A percentile compares a stretch with the other conserved stretches of the same genome.
Evolutionary conservation across 2,888 invertebrate genomes (phyloP).

Genomic region (Drosophila testacea): DNA sequence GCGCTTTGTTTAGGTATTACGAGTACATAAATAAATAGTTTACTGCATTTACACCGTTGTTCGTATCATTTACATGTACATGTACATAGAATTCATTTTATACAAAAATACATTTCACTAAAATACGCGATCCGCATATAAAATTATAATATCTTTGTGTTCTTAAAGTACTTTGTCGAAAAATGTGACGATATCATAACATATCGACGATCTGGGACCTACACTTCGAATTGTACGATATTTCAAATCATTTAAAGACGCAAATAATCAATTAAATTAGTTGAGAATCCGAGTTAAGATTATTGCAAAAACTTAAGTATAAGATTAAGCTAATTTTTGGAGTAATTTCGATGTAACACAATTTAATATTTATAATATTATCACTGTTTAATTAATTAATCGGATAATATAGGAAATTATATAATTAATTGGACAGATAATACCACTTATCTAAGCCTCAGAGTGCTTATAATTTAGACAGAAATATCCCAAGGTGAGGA

Average conservation of each 20-base stretch:
- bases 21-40: conserved; percentile 49
- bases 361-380: conserved; percentile 22
- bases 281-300: background rate
- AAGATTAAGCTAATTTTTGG: background rate
- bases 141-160: conserved; percentile 67
- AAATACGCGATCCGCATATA: conserved; percentile 70
- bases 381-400: conserved; percentile 14
- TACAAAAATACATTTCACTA: conserved; percentile 81
- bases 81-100: conserved; percentile 54
- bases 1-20: conserved; percentile 51
- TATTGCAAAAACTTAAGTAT: background rate
- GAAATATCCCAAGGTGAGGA: conserved; percentile 1
- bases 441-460: background rate
- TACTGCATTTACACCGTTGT: conserved; percentile 42
- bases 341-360: conserved; percentile 3
- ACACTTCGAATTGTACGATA: conserved; percentile 7
- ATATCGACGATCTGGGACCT: conserved; percentile 58
- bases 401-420: background rate
- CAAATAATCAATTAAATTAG: background rate
- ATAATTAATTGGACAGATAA: background rate
- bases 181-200: conserved; percentile 29
- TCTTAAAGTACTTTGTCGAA: conserved; percentile 35
- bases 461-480: background rate
- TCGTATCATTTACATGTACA: conserved; percentile 28
- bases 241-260: background rate